phyloP scores from a whole-genome alignment of 2,797 vertebrate species.

The Taenioides sp. region DNA sequence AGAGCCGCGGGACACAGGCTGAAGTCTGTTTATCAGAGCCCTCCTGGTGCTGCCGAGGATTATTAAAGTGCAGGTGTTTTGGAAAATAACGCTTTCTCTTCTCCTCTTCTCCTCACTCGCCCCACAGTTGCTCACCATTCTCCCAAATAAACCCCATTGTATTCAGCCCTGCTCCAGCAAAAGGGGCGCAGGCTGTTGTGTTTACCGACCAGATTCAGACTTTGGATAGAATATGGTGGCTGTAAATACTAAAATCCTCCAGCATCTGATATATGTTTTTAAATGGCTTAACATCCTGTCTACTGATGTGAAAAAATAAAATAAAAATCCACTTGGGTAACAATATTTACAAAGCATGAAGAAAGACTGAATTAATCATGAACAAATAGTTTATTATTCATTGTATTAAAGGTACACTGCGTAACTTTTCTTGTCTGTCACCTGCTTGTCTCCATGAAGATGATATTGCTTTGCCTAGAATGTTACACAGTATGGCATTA shows the following conservation, averaged over 20 bases:
- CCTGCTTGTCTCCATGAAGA: too few relatives aligned
- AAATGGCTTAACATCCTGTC: too few relatives aligned
- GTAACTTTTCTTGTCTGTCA: too few relatives aligned
- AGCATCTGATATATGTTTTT: too few relatives aligned
- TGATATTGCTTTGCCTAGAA: too few relatives aligned
- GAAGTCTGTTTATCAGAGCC: constrained; percentile 68
- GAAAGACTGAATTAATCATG: too few relatives aligned
- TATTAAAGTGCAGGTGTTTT: constrained; percentile 73
- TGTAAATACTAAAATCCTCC: neutral
- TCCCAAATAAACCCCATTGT: constrained; percentile 30
- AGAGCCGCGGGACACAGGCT: constrained; percentile 52
- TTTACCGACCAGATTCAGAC: neutral
- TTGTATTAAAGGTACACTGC: too few relatives aligned
- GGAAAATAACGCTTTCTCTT: constrained; percentile 59
- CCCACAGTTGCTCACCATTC: constrained; percentile 17
- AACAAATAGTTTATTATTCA: too few relatives aligned
- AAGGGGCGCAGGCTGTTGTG: constrained; percentile 46
- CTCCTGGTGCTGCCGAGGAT: constrained; percentile 71
- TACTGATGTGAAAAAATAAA: too few relatives aligned
- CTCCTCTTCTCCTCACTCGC: constrained; percentile 16
- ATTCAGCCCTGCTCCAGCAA: constrained; percentile 26
- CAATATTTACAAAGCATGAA: too few relatives aligned
- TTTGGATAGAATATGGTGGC: neutral
- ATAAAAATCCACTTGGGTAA: too few relatives aligned
- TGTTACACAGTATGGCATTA: too few relatives aligned